These are phyloP conservation scores for Ancistrus triradiatus DNA, from an alignment of 2,113 vertebrate species.

Conservation along the genomic window DNA sequence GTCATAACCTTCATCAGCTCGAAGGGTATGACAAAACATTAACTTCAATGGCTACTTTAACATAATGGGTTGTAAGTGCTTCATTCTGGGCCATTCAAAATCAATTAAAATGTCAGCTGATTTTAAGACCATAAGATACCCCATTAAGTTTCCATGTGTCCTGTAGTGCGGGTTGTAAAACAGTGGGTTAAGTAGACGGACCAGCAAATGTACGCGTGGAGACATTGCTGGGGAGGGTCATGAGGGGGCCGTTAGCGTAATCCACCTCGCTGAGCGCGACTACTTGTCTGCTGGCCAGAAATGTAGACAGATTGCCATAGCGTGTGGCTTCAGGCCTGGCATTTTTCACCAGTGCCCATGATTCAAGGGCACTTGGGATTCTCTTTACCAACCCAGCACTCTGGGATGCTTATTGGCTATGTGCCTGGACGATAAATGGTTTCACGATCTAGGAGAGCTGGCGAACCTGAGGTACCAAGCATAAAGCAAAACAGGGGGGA, in stretches of 20 bases:
- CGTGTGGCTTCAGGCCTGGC: constrained; percentile 31
- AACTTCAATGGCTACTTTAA: neutral
- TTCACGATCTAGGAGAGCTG: neutral
- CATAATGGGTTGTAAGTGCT: neutral
- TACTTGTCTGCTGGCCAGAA: constrained; percentile 27
- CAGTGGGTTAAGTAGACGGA: neutral
- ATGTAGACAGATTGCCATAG: constrained; percentile 14
- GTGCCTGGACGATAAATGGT: constrained; percentile 15
- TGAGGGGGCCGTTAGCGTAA: constrained; percentile 51
- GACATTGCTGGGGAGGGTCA: constrained; percentile 42
- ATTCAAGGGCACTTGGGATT: constrained; percentile 48
- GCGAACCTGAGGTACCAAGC: neutral
- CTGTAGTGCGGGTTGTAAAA: constrained; percentile 16
- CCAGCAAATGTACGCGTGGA: no score
- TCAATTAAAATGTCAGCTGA: constrained; percentile 20
- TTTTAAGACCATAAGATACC: constrained; percentile 22
- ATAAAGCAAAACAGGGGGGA: neutral
- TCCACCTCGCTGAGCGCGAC: constrained; percentile 53
- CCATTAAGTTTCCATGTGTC: constrained; percentile 26
- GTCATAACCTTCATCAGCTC: no score
- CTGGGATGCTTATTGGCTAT: neutral
- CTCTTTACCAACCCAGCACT: constrained; percentile 45
- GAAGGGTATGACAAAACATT: no score
- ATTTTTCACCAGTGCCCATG: constrained; percentile 58
- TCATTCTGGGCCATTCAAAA: constrained; percentile 19